Conservation (phyloP, 2,113 vertebrate species). For the Nothoprocta perdicaria region DNA sequence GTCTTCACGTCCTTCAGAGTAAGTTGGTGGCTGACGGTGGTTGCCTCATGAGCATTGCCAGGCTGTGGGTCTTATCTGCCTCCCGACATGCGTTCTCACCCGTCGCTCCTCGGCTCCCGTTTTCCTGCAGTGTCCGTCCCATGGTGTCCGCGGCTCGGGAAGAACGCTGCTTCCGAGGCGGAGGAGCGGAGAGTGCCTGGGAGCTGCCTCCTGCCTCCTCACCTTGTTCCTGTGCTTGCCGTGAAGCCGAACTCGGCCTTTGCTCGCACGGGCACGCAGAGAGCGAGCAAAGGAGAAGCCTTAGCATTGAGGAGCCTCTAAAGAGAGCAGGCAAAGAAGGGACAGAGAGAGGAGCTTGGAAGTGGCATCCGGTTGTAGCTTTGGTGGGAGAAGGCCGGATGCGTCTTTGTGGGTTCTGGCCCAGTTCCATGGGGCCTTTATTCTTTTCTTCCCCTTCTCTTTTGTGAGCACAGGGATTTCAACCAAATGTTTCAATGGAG, state of each 20-base stretch:
- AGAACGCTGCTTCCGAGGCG: background rate
- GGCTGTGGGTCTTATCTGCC: background rate
- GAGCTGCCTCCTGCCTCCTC: background rate
- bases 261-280: constrained; percentile 14
- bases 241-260: background rate
- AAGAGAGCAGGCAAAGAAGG: constrained; percentile 29
- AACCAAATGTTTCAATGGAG: background rate
- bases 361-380: constrained; percentile 54
- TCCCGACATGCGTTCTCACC: background rate
- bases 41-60: background rate
- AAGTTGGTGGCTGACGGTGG: background rate
- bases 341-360: constrained; percentile 35
- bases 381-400: constrained; percentile 50
- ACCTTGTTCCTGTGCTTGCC: background rate
- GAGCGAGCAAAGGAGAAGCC: constrained; percentile 37
- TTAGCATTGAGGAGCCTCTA: background rate
- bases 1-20: background rate
- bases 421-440: background rate
- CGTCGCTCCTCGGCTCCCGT: background rate
- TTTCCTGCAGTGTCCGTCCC: background rate
- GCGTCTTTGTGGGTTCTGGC: background rate
- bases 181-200: background rate
- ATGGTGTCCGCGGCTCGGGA: background rate
- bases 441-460: background rate
- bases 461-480: background rate